Evolutionary conservation across 2,888 invertebrate species (phyloP), one percentile per base, ranked within the genome.

Genomic region (Sarcophaga variegata): DNA sequence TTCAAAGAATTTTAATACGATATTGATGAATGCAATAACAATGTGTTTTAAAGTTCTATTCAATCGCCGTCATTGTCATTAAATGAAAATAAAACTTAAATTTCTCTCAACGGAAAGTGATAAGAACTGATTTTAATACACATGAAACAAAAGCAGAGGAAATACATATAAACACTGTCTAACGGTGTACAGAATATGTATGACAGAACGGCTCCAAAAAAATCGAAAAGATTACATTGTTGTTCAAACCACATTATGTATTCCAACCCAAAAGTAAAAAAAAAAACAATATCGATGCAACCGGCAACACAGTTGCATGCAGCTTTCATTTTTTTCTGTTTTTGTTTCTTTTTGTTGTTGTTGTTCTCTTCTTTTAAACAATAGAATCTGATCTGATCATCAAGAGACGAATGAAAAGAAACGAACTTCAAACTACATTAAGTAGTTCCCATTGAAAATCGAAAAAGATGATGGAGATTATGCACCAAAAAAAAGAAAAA

Each of bases 61-160:
- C 37, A 37, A 37, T 37, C 1, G 37, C 10, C 10, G 0, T 8
- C 37, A 37, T 37, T 11, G 5, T 17, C 4, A 59, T 22, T 37
- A 72, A 80, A 64, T 66, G 45, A 66, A 81, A 74, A 67, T 47
- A 67, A 72, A 71, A 83, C 62, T 63, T 12, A 83, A 66, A 47
- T 64, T 82, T 70, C 66, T 71, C 17, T 25, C 12, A 37, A 83
- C 60, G 6, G 86, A 86, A 86, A 86, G 86, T 86, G 86, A 80
- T 80, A 80, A 80, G 20, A 76, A 80, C 20, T 17, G 25, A 72
- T 62, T 59, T 27, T 12, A 17, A 54, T 79, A n/a, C 6, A 37
- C 14, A 1, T 14, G 4, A 54, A 54, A 54, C 54, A 54, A 54
- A 54, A 14, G 17, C 4, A 54, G 2, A 54, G 17, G 5, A 54